Conservation (phyloP, 2,888 invertebrate species). For the Dasysyrphus albostriatus region DNA sequence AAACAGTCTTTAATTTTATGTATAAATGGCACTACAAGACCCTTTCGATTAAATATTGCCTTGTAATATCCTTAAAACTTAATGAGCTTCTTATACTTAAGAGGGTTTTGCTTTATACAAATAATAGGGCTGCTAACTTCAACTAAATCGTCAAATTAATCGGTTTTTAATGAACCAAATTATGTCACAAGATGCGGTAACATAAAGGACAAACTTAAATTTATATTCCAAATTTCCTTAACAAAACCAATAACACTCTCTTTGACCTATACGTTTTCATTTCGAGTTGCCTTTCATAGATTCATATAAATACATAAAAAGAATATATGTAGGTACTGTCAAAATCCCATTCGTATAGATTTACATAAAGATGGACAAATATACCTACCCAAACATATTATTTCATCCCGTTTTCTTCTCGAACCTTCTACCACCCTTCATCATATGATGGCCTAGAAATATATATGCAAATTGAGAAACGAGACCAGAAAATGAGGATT, state of each 20-base stretch:
- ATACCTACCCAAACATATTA: background rate
- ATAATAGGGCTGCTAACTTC: constrained; percentile 19
- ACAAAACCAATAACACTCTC: constrained; percentile 35
- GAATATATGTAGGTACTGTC: background rate
- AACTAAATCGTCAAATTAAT: constrained; percentile 47
- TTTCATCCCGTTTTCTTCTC: background rate
- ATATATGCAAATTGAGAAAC: constrained; percentile 56
- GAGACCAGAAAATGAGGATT: constrained; percentile 49
- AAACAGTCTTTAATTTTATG: background rate
- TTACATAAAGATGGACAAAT: constrained; percentile 24
- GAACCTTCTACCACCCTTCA: background rate
- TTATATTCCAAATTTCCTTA: constrained; percentile 21
- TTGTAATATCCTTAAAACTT: background rate
- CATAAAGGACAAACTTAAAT: constrained; percentile 4
- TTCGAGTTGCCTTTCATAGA: background rate
- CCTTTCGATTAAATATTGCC: background rate
- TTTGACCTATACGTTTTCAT: constrained; percentile 20
- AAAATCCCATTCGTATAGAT: constrained; percentile 13
- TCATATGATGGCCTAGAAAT: constrained; percentile 20
- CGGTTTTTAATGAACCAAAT: constrained; percentile 51
- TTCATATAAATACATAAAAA: too few species aligned
- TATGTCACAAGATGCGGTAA: constrained; percentile 26
- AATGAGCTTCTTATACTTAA: background rate
- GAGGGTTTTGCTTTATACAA: background rate
- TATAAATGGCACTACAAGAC: background rate